Evolutionary conservation across 2,888 invertebrate species (phyloP).

Genomic region (Polydrusus pterygomalis): DNA sequence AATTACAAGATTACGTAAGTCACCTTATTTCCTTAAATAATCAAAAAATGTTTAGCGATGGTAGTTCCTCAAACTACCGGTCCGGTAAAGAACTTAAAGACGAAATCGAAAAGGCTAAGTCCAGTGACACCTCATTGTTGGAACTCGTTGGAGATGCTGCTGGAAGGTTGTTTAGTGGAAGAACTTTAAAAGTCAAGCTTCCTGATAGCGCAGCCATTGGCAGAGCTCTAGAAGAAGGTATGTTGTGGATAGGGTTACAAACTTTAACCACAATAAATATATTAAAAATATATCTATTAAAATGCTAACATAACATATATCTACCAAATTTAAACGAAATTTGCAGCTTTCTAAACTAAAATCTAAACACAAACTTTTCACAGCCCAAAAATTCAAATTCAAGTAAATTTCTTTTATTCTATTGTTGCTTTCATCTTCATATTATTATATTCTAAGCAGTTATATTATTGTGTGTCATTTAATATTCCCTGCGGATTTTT

Average conservation of each 20-base stretch:
- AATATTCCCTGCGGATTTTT: too few relatives aligned
- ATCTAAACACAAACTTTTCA: too few relatives aligned
- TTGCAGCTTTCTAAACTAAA: too few relatives aligned
- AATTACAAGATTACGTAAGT: too few relatives aligned
- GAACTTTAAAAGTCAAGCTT: constrained; percentile 82
- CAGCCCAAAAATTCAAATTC: too few relatives aligned
- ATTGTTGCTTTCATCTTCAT: too few relatives aligned
- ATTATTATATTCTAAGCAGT: too few relatives aligned
- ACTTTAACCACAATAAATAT: not conserved
- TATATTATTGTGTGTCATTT: too few relatives aligned
- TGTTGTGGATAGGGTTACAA: not conserved
- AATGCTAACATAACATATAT: not conserved
- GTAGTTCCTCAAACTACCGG: constrained; percentile 34
- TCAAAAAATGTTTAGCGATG: constrained; percentile 41
- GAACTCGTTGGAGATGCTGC: constrained; percentile 66
- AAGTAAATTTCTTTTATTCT: too few relatives aligned
- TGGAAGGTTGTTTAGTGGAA: constrained; percentile 76
- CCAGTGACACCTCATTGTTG: constrained; percentile 33
- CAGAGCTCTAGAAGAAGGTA: constrained; percentile 86
- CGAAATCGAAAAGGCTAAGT: constrained; percentile 47
- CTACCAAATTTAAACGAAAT: not conserved
- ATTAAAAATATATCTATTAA: not conserved
- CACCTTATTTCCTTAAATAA: not conserved
- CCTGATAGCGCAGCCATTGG: constrained; percentile 81
- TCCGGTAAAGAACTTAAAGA: constrained; percentile 57